Evolutionary conservation across 2,888 invertebrate genomes (phyloP).

Genomic region (Tinea pellionella): DNA sequence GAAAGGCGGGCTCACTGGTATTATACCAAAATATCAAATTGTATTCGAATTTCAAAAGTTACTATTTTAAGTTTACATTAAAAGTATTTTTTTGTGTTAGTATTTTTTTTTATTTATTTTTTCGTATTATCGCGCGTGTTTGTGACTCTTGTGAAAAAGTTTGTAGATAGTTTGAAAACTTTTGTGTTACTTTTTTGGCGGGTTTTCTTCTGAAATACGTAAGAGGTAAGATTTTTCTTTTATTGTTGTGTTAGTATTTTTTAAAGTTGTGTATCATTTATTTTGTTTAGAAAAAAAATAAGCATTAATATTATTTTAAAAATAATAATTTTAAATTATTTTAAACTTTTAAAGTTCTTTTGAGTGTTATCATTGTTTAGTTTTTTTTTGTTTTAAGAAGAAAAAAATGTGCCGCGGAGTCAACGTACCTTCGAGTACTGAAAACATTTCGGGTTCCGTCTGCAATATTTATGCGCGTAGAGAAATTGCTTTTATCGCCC

Average conservation of each 20-base stretch:
- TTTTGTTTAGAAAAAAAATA: neutral
- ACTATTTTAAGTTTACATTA: neutral
- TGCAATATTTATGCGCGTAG: neutral
- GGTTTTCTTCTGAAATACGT: neutral
- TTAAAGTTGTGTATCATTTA: too few species aligned
- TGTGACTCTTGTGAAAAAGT: neutral
- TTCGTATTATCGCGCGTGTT: neutral
- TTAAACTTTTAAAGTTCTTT: too few species aligned
- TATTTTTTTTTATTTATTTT: neutral
- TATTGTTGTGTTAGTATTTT: neutral
- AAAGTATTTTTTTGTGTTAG: neutral
- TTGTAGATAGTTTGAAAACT: neutral
- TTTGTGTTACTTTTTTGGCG: neutral
- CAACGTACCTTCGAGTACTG: neutral
- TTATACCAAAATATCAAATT: neutral
- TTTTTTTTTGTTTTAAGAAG: neutral
- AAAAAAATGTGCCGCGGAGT: too few species aligned
- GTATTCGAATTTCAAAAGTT: neutral
- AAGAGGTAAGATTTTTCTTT: neutral
- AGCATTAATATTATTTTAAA: neutral
- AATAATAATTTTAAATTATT: too few species aligned
- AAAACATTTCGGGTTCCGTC: neutral
- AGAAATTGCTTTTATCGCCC: conserved; percentile 3
- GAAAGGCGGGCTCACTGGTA: neutral
- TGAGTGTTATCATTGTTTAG: too few species aligned